phyloP scores from a whole-genome alignment of 2,113 vertebrate genomes.

The Ctenodactylus gundi region DNA sequence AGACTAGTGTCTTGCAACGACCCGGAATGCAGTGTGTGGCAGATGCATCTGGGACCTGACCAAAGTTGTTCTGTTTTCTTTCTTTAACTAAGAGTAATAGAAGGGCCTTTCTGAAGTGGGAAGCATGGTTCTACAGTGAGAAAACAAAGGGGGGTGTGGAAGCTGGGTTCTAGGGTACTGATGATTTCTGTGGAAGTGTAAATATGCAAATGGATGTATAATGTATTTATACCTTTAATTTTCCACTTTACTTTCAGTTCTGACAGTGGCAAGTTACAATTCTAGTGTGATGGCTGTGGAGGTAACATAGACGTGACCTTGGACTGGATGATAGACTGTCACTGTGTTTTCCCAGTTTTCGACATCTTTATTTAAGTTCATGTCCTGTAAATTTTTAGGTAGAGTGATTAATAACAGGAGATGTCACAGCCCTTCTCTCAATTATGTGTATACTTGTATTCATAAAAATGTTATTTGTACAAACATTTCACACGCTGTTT shows the following conservation, averaged over 20 bases:
- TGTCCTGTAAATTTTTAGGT: slow-evolving; percentile 91
- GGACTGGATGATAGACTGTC: slow-evolving; percentile 86
- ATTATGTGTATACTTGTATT: slow-evolving; percentile 90
- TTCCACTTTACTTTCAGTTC: slow-evolving; percentile 80
- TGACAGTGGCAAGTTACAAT: slow-evolving; percentile 79
- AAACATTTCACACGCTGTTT: slow-evolving; percentile 87
- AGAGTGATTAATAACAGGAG: slow-evolving; percentile 83
- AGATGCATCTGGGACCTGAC: slow-evolving; percentile 40
- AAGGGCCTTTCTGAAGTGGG: not conserved
- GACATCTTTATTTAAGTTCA: slow-evolving; percentile 95
- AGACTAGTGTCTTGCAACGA: slow-evolving; percentile 69
- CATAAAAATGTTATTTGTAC: slow-evolving; percentile 89
- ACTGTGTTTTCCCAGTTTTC: slow-evolving; percentile 92
- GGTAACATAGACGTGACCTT: slow-evolving; percentile 78
- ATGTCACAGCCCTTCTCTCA: slow-evolving; percentile 82
- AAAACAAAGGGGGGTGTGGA: slow-evolving; percentile 40
- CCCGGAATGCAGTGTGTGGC: slow-evolving; percentile 62
- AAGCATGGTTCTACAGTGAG: not conserved
- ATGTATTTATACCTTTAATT: slow-evolving; percentile 78
- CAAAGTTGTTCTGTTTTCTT: slow-evolving; percentile 52
- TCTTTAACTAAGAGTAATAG: not conserved
- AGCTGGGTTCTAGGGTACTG: slow-evolving; percentile 63
- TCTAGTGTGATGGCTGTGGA: slow-evolving; percentile 81
- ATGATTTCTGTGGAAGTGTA: slow-evolving; percentile 73
- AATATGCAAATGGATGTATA: slow-evolving; percentile 79